Evolutionary conservation across 2,888 invertebrate species (phyloP).

Genomic region (Hyalella azteca): DNA sequence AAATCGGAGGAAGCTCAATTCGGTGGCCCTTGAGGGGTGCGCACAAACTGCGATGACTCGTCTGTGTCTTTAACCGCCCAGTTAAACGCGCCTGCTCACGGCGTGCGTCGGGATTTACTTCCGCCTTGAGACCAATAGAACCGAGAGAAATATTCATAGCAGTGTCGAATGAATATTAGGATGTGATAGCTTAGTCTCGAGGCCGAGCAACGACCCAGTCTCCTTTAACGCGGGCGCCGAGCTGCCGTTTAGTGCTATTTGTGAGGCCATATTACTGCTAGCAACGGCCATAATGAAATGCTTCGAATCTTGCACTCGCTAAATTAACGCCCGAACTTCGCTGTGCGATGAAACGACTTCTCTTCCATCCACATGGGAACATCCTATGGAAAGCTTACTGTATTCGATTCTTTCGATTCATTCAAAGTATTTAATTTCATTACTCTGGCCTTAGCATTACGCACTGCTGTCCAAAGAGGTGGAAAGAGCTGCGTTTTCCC

Average conservation of each 20-base stretch:
- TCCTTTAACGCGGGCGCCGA: conserved; percentile 30
- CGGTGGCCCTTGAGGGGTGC: no score
- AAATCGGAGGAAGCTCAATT: no score
- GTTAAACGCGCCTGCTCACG: conserved; percentile 49
- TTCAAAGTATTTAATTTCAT: conserved; percentile 25
- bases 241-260: conserved; percentile 36
- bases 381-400: conserved; percentile 12
- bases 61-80: conserved; percentile 47
- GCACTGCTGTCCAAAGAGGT: conserved; percentile 18
- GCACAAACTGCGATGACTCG: conserved; percentile 34
- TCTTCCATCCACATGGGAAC: conserved; percentile 23
- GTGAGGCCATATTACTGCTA: conserved; percentile 36
- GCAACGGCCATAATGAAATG: conserved; percentile 30
- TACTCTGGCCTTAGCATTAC: conserved; percentile 6
- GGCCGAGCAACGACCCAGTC: conserved; percentile 25
- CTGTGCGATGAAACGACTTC: conserved; percentile 31
- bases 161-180: conserved; percentile 56
- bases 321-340: conserved; percentile 29
- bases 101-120: conserved; percentile 49
- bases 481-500: conserved; percentile 16
- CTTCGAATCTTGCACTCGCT: conserved; percentile 33
- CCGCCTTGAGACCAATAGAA: conserved; percentile 53
- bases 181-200: conserved; percentile 42
- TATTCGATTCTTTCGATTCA: conserved; percentile 26
- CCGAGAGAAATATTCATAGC: conserved; percentile 49